phyloP scores from a whole-genome alignment of 2,113 vertebrate genomes.

The Dromas ardeola region DNA sequence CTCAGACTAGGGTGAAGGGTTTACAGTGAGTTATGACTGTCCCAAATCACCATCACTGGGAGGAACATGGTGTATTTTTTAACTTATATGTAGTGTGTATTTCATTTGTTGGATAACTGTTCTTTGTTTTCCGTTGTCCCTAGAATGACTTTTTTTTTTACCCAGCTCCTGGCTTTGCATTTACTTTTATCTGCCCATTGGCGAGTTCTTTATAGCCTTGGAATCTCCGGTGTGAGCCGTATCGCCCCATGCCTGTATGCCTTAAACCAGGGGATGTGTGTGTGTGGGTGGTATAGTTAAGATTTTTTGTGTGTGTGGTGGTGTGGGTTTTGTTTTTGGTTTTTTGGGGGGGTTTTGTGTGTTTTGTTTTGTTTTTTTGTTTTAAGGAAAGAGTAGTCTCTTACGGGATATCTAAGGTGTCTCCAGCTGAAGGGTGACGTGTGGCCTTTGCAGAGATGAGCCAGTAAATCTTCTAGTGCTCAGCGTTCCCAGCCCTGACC shows the following conservation, averaged over 20 bases:
- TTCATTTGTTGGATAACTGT: background rate
- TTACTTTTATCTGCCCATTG: background rate
- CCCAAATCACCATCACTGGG: background rate
- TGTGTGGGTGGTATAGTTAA: background rate
- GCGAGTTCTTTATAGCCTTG: background rate
- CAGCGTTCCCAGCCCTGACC: background rate
- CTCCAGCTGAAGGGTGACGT: background rate
- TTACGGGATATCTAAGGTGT: background rate
- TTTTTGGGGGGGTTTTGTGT: too few relatives aligned
- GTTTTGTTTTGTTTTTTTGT: too few relatives aligned
- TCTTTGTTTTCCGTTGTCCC: background rate
- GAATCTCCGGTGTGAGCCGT: background rate
- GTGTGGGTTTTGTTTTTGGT: too few relatives aligned
- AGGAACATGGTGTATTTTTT: accelerated
- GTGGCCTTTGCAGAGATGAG: background rate
- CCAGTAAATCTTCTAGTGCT: background rate
- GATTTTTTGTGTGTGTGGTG: background rate
- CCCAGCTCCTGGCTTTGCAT: background rate
- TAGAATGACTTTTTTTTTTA: background rate
- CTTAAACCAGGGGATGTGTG: background rate
- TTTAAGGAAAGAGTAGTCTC: background rate
- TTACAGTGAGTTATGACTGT: background rate
- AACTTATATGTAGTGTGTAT: background rate
- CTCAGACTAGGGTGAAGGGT: background rate
- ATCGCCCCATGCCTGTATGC: background rate